Base-by-base conservation (phyloP, 2,113 vertebrate genomes). In the Xiphorhynchus elegans region DNA sequence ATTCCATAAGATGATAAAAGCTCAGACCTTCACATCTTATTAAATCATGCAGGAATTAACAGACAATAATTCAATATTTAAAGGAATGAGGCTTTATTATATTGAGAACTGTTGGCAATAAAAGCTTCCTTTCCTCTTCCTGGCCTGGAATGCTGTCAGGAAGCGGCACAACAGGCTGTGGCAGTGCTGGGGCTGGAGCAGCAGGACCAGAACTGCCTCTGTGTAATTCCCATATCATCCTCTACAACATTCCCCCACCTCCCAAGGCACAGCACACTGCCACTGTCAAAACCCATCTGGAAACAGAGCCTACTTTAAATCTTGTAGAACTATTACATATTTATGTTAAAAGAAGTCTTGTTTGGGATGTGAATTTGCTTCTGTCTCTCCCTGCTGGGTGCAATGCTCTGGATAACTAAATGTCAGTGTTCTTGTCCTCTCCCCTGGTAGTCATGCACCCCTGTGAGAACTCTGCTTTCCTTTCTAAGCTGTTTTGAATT, bases 21-120 rank as follows among this genome's bases (percentile, higher is more conserved):
- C 55, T n/a, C 26, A 62, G 49, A 73, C 47, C 46, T 73, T 95
- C 75, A 47, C 46, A 28, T 94, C 95, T 87, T 80, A 86, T 96
- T 96, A 84, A 94, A 85, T 83, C 75, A 91, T 39, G 20, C 7
- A 49, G 42, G 67, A 89, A 87, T 89, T 94, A 91, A 18, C 55
- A 82, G 74, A 28, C 58, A 70, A 63, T 82, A 20, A 70, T 56
- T 76, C 83, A 66, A 75, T 70, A 50, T 76, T 64, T 55, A 81
- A 87, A 74, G 24, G 44, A 59, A 42, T 85, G 40, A 40, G 25
- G 6, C 13, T 91, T 90, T 33, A 9, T 17, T 39, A 1, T 13
- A 5, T 28, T 72, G 3, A 17, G 62, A 87, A 17, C 12, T 42
- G n/a, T 10, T 84, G 77, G 77, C 84, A 83, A 20, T 35, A 29